Base-by-base conservation (phyloP, 1,140 invertebrate genomes). In the Megathymus violae region DNA sequence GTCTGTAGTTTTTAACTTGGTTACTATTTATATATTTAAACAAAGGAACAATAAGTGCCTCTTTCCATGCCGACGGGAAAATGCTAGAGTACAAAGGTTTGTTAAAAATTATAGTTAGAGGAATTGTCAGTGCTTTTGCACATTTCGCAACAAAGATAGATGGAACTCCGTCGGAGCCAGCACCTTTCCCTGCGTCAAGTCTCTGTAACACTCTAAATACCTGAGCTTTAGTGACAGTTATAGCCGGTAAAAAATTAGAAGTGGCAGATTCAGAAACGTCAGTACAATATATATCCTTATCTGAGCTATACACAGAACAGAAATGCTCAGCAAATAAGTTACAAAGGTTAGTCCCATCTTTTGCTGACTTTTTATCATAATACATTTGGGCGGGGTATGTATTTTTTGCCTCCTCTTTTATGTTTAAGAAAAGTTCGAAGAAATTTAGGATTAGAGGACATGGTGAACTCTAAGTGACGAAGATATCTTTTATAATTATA, bases 381-480 rank as follows among this genome's bases (percentile, higher is more conserved):
- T n/a, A 36, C 36, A 63, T 63, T 52, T 54, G n/a, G n/a, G 61
- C 38, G 16, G 61, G 50, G 31, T 19, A 52, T 4, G 13, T 11
- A 46, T 13, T 50, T 27, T 19, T 62, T n/a, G 15, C 59, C 14
- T 9, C 38, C 47, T 41, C 34, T 56, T 34, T 56, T 54, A 10
- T 11, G 10, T 34, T 58, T 58, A 0, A 64, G 19, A 46, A 47
- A 67, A 10, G 58, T 41, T 60, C 65, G 63, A 16, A 67, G 44
- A 10, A 36, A 13, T 27, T 62, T 62, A 22, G 65, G 65, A 34
- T 67, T 67, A 14, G 17, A 16, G 9, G 19, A 22, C 14, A 67
- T 17, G 3, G 56, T 47, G 15, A 17, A 17, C 38, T 67, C 64
- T n/a, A 62, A 19, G 7, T 43, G 15, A 9, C 16, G 10, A 22